Conservation (phyloP, 2,797 vertebrate genomes). For the Poeciliopsis infans region DNA sequence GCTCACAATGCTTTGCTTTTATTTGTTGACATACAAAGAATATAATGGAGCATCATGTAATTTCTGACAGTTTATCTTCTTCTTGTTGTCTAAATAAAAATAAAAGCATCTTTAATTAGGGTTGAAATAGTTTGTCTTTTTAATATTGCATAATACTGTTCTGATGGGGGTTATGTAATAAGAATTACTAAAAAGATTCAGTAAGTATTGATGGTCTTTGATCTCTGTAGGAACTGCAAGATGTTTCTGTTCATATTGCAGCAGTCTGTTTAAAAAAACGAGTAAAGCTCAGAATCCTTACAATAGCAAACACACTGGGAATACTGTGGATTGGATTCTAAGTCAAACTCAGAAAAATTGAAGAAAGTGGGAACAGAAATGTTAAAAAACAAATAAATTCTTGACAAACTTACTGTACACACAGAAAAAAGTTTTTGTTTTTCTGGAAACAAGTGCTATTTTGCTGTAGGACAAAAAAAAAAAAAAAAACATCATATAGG, state of each 20-base stretch:
- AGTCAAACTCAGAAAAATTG: neutral
- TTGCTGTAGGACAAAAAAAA: neutral
- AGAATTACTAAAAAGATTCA: neutral
- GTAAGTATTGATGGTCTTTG: neutral
- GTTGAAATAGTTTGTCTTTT: neutral
- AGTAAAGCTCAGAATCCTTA: neutral
- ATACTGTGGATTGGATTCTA: neutral
- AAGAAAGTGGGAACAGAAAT: neutral
- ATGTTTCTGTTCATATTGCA: neutral
- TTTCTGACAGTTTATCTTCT: neutral
- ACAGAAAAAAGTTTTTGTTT: neutral
- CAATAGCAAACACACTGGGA: neutral
- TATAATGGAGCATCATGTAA: neutral
- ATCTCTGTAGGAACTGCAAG: neutral
- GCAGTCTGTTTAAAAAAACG: neutral
- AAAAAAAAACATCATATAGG: neutral
- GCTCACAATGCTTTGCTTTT: constrained; percentile 3
- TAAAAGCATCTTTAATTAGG: neutral
- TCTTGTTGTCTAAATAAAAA: neutral
- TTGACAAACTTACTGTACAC: neutral
- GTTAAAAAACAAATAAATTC: neutral
- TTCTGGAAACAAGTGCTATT: neutral
- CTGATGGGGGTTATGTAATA: neutral
- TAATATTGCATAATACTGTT: neutral
- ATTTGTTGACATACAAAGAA: neutral